Evolutionary conservation across 2,797 vertebrate genomes (phyloP).

Genomic region (Emydoidea blandingii): DNA sequence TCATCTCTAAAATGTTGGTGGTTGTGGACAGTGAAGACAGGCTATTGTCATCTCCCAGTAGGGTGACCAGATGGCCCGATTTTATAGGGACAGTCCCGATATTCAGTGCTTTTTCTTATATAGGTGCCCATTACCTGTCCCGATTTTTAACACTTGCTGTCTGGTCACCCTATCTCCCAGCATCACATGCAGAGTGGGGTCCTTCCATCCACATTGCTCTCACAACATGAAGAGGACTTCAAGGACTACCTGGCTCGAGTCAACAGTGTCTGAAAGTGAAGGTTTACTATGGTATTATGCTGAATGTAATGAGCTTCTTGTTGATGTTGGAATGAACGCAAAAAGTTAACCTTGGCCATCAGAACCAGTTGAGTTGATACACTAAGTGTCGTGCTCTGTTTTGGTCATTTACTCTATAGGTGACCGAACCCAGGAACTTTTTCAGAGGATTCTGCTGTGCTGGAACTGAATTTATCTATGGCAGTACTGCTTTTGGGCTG

Average conservation of each 20-base stretch:
- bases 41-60: constrained; percentile 38
- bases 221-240: not conserved
- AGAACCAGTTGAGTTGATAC: not conserved
- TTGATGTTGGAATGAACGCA: not conserved
- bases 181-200: not conserved
- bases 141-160: too few species aligned
- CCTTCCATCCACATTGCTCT: constrained; percentile 56
- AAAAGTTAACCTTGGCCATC: not conserved
- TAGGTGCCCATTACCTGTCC: too few species aligned
- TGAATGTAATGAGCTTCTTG: not conserved
- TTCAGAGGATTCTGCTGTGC: not conserved
- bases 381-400: accelerated
- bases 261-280: not conserved
- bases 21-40: constrained; percentile 53
- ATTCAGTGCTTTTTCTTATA: too few species aligned
- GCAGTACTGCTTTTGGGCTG: not conserved
- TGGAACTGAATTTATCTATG: accelerated
- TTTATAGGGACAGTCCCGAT: too few species aligned
- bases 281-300: not conserved
- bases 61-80: too few species aligned
- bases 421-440: not conserved
- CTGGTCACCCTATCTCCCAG: not conserved
- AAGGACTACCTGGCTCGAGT: not conserved
- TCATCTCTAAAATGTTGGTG: constrained; percentile 63
- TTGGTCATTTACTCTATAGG: not conserved